These are phyloP conservation scores for Passer domesticus DNA, from an alignment of 2,113 vertebrate species.

Conservation along the genomic window DNA sequence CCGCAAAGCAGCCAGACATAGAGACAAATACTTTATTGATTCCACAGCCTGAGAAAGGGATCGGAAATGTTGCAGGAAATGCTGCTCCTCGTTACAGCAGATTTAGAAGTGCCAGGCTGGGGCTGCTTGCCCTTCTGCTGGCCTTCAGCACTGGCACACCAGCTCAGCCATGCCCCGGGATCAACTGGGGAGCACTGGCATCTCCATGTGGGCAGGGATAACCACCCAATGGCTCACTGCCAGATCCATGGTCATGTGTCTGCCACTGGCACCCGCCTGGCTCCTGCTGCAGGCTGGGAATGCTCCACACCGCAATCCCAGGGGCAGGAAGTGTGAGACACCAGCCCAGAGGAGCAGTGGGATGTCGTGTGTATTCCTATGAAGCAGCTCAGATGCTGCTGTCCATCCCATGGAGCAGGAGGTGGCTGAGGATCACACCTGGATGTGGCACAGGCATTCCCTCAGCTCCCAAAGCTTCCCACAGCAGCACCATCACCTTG, in stretches of 20 bases:
- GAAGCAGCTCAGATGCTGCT: background rate
- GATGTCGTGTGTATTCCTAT: accelerated
- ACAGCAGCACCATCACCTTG: background rate
- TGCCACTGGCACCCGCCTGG: background rate
- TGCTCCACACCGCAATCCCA: background rate
- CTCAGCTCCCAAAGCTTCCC: background rate
- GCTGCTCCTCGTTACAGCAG: background rate
- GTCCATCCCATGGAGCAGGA: background rate
- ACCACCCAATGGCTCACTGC: background rate
- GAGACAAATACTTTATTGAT: constrained; percentile 39
- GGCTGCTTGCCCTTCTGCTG: background rate
- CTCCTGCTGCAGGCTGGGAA: background rate
- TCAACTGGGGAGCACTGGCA: background rate
- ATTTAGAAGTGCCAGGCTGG: accelerated
- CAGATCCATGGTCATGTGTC: accelerated
- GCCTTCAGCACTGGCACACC: accelerated
- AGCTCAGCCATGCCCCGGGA: background rate
- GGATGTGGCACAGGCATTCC: background rate
- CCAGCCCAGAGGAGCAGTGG: background rate
- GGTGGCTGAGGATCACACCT: background rate
- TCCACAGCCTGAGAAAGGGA: background rate
- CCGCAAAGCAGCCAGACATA: accelerated
- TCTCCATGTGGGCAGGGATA: background rate
- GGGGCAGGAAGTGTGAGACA: background rate
- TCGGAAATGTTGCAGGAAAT: background rate